Base-by-base conservation (phyloP, 1,140 invertebrate genomes). In the Bombus ignitus region DNA sequence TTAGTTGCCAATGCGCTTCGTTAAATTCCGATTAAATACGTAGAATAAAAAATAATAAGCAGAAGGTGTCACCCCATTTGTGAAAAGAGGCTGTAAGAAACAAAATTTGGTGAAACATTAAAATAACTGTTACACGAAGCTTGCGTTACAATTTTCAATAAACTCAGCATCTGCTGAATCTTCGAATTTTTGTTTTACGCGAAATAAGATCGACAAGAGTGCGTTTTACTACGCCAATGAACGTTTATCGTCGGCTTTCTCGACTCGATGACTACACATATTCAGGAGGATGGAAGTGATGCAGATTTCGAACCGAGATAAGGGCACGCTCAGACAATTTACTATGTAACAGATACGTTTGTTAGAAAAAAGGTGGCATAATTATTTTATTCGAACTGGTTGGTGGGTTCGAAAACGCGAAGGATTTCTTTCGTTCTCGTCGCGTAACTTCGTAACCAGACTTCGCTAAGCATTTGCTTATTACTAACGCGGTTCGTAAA, bases 111-210 rank as follows among this genome's bases (percentile, higher is more conserved):
- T 6, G 6, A 1, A 53, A 53, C 15, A 15, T 18, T 53, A 2
- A 53, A 18, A 53, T 53, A 18, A 47, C 15, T 6, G 15, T 18
- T 0, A 18, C 47, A 18, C 47, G 44, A 47, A 47, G 13, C 3
- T 47, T 15, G 4, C 44, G 5, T 47, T 9, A 8, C 9, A 25
- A 25, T 25, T 25, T 25, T 28, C 25, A 10, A 25, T 10, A 59
- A 59, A 28, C 6, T 59, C 9, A 1, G 28, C 57, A n/a, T n/a
- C 59, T 13, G 28, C 2, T 0, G 59, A 5, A 13, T 62, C 12
- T n/a, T n/a, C 0, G 1, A 4, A n/a, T 62, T 5, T n/a, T 28
- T 12, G 3, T n/a, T 3, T 4, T 0, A 12, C 10, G 28, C 12
- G 10, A 62, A 62, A 12, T 12, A 25, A 62, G 9, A 70, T 39